These are phyloP conservation scores for Hipparchia semele DNA, from an alignment of 2,888 invertebrate species.

Conservation along the genomic window DNA sequence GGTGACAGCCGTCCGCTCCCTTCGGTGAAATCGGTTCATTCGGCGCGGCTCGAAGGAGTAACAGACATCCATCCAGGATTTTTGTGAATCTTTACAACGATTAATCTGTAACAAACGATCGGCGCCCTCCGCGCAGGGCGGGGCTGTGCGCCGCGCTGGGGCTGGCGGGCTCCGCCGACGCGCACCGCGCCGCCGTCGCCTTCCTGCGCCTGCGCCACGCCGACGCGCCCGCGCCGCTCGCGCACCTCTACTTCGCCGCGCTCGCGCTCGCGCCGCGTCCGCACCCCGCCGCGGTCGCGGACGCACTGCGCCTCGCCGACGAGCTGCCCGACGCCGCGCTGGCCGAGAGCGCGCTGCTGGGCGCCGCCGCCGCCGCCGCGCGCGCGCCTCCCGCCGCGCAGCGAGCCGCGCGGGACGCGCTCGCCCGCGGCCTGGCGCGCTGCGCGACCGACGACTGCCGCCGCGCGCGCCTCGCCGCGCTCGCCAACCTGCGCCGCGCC, in stretches of 20 bases:
- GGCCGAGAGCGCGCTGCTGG: constrained; percentile 46
- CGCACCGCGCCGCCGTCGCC: constrained; percentile 54
- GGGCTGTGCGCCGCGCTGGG: constrained; percentile 47
- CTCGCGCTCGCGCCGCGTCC: constrained; percentile 43
- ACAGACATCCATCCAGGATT: too few relatives aligned
- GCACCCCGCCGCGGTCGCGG: constrained; percentile 44
- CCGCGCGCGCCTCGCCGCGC: constrained; percentile 51
- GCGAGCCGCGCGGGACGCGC: constrained; percentile 34
- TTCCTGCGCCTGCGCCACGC: constrained; percentile 52
- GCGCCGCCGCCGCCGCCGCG: constrained; percentile 41
- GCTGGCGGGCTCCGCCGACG: constrained; percentile 49
- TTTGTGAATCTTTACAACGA: too few relatives aligned
- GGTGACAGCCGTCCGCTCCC: too few relatives aligned
- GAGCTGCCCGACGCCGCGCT: constrained; percentile 43
- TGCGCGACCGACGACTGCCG: constrained; percentile 51
- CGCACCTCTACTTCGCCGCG: constrained; percentile 47
- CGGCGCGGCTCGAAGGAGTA: too few relatives aligned
- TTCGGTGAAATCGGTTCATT: too few relatives aligned
- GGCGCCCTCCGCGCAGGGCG: constrained; percentile 17
- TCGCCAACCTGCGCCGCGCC: constrained; percentile 59
- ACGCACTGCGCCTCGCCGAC: constrained; percentile 46
- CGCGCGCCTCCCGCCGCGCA: constrained; percentile 43
- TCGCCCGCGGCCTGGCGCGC: constrained; percentile 32
- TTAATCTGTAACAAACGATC: too few relatives aligned
- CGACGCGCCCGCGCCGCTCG: constrained; percentile 41